Base-by-base conservation (phyloP, 2,888 invertebrate species). In the Invenusta paracnida region DNA sequence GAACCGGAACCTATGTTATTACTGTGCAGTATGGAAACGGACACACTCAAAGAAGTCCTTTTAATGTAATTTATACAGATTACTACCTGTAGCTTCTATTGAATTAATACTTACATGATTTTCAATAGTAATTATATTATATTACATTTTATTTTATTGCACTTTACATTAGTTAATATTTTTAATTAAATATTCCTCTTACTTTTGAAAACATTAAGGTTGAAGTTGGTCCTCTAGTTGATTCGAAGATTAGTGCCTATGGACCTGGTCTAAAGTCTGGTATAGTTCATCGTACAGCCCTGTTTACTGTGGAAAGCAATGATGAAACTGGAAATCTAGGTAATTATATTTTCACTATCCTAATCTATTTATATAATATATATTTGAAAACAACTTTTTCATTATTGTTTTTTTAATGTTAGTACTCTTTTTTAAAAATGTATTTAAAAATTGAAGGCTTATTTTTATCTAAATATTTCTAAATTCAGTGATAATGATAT, bases 271-370 rank as follows among this genome's bases (percentile, higher is more conserved):
- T 84, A 13, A 73, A 2, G 1, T 29, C 83, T 67, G 84, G 84
- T 79, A 28, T 84, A 1, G 84, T 84, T 28, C 66, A 29, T 2
- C 67, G 73, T 23, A 0, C 84, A 1, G 67, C 67, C 11, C 23
- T 73, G 23, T 84, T 84, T 28, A 67, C 67, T 73, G 67, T 67
- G 0, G 84, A 73, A 29, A 84, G 66, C 27, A 84, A 84, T 29
- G 84, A 67, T 13, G 84, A 84, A 67, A n/a, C 95, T 82, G 96
- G 95, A 87, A 94, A 95, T 82, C 92, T 96, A 87, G 95, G 93
- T 93, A 90, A 89, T 90, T 88, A 28, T 17, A 48, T 48, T 48
- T n/a, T n/a, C n/a, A n/a, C n/a, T n/a, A n/a, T n/a, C n/a, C n/a
- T n/a, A n/a, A n/a, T n/a, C n/a, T n/a, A n/a, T n/a, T n/a, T n/a